A percentile compares a stretch with the other conserved stretches of the same genome.
These are phyloP conservation scores for Philhelius pedissequus DNA, from an alignment of 2,888 invertebrate genomes.

Conservation along the genomic window DNA sequence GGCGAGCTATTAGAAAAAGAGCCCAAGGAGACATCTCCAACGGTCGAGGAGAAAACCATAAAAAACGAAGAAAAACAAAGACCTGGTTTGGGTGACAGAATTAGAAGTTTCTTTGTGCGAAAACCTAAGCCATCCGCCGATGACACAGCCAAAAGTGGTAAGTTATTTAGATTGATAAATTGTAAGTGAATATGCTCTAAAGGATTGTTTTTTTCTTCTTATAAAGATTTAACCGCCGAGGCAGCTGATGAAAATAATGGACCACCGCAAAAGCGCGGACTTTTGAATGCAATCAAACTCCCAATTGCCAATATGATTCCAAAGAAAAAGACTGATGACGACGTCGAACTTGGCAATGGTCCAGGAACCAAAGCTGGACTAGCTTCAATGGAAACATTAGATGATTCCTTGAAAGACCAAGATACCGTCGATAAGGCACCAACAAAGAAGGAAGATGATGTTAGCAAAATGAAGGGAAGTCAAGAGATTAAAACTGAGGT, in stretches of 20 bases:
- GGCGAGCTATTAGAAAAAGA: slow-evolving; percentile 79
- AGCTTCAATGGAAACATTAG: slow-evolving; percentile 90
- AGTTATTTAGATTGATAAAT: slow-evolving; percentile 68
- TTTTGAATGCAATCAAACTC: slow-evolving; percentile 82
- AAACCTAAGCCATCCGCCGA: slow-evolving; percentile 77
- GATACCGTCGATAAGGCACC: slow-evolving; percentile 81
- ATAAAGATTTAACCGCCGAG: slow-evolving; percentile 65
- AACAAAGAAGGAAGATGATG: slow-evolving; percentile 81
- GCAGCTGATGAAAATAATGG: slow-evolving; percentile 69
- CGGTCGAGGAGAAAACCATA: slow-evolving; percentile 64
- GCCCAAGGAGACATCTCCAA: slow-evolving; percentile 74
- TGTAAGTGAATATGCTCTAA: not conserved
- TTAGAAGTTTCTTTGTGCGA: slow-evolving; percentile 81
- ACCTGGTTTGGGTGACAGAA: slow-evolving; percentile 78
- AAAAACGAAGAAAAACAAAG: slow-evolving; percentile 75
- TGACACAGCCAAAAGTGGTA: slow-evolving; percentile 77
- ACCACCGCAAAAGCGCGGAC: slow-evolving; percentile 79
- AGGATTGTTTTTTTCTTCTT: not conserved
- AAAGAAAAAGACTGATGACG: slow-evolving; percentile 79
- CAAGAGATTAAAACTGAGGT: slow-evolving; percentile 78
- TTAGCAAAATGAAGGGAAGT: slow-evolving; percentile 84
- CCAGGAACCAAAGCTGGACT: slow-evolving; percentile 84
- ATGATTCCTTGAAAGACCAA: slow-evolving; percentile 84
- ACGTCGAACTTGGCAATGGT: slow-evolving; percentile 80
- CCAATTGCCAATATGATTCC: slow-evolving; percentile 84